phyloP scores from a whole-genome alignment of 2,113 vertebrate genomes.

The Elaphurus davidianus region DNA sequence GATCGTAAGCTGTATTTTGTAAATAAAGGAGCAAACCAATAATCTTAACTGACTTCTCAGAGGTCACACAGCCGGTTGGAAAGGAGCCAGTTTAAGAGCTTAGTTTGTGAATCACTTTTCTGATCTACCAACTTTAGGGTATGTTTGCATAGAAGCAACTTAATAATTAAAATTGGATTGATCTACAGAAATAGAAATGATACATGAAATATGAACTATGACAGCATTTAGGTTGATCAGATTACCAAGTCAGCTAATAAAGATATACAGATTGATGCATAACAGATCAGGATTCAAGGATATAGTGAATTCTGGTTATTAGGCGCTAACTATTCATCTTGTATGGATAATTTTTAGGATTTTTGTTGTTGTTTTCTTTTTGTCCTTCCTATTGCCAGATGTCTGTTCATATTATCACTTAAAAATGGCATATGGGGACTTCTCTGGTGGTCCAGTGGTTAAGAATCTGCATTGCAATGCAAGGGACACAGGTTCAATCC shows the following conservation, averaged over 20 bases:
- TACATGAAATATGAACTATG: neutral
- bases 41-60: conserved; percentile 30
- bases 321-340: neutral
- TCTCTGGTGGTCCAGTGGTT: neutral
- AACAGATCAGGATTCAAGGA: neutral
- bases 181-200: neutral
- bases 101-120: neutral
- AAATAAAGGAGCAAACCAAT: conserved; percentile 28
- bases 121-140: neutral
- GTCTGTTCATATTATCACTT: neutral
- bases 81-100: neutral
- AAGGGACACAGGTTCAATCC: neutral
- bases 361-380: conserved; percentile 29
- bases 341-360: neutral
- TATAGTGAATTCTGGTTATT: neutral
- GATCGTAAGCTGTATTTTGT: neutral
- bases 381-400: neutral
- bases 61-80: conserved; percentile 43
- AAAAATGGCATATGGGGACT: neutral
- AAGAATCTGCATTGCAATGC: neutral
- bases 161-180: conserved; percentile 13
- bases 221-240: neutral
- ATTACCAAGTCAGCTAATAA: conserved; percentile 2
- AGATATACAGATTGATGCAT: neutral
- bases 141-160: conserved; percentile 34